Conservation (phyloP, 2,113 vertebrate species). For the Dromaius novaehollandiae region DNA sequence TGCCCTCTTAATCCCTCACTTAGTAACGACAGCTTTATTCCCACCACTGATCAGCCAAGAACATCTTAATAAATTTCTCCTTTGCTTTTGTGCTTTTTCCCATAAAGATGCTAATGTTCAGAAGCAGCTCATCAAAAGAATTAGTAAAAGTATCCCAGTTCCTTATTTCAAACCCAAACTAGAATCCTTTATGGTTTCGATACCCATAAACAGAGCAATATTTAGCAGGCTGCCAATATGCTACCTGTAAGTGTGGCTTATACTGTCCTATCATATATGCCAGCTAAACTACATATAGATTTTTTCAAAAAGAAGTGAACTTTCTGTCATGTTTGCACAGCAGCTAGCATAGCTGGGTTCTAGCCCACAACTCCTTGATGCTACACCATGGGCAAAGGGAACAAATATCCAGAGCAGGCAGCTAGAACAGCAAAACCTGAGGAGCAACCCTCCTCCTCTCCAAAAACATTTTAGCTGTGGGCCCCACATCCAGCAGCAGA, state of each 20-base stretch:
- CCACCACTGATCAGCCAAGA: not conserved
- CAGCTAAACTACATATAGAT: not conserved
- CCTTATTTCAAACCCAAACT: not conserved
- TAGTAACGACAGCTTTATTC: not conserved
- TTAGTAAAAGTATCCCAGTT: not conserved
- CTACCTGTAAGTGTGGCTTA: not conserved
- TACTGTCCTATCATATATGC: not conserved
- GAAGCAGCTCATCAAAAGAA: not conserved
- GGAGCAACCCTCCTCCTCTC: not conserved
- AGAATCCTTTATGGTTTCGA: not conserved
- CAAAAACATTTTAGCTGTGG: not conserved
- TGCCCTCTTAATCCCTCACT: not conserved
- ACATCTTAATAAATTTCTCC: not conserved
- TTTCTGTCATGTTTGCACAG: not conserved
- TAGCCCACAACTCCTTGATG: not conserved
- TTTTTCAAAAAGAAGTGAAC: not conserved
- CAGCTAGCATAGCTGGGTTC: not conserved
- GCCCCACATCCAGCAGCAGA: not conserved
- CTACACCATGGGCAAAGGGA: not conserved
- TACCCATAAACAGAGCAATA: not conserved
- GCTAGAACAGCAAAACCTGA: not conserved
- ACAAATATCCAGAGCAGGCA: not conserved
- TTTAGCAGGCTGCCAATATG: not conserved
- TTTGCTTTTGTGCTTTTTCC: not conserved
- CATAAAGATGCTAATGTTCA: not conserved